Percentiles rank a stretch among this genome's conserved stretches.
Evolutionary conservation across 2,888 invertebrate species (phyloP).

Genomic region (Oeneis ivallda): DNA sequence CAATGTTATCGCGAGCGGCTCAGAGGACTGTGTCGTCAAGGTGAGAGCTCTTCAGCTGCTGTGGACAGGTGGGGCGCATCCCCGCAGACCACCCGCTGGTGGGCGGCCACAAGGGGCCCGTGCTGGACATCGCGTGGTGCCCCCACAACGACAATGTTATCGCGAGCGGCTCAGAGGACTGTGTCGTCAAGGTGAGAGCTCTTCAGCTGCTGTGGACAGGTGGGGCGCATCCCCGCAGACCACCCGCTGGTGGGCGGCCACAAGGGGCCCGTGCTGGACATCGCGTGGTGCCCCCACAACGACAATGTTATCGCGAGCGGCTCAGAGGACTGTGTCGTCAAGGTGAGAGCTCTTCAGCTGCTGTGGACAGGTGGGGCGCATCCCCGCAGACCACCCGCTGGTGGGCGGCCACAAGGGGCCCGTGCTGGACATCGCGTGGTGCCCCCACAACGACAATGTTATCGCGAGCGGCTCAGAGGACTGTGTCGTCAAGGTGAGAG

Average conservation of each 20-base stretch:
- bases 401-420: conserved; percentile 99
- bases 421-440: conserved; percentile 98
- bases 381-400: conserved; percentile 95
- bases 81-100: conserved; percentile 96
- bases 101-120: conserved; percentile 98
- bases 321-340: conserved; percentile 98
- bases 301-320: conserved; percentile 99
- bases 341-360: conserved; percentile 67
- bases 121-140: conserved; percentile 98
- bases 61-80: conserved; percentile 84
- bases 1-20: conserved; percentile 98
- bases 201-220: not conserved
- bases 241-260: conserved; percentile 97
- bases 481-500: conserved; percentile 91
- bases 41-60: conserved; percentile 48
- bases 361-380: conserved; percentile 77
- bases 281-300: conserved; percentile 99
- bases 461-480: conserved; percentile 99
- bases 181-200: conserved; percentile 89
- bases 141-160: conserved; percentile 99
- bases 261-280: conserved; percentile 97
- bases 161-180: conserved; percentile 98
- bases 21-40: conserved; percentile 98
- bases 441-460: conserved; percentile 98
- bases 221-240: conserved; percentile 96